Evolutionary conservation across 2,113 vertebrate species (phyloP), one percentile per base, ranked within the genome.

Genomic region (Alligator sinensis): DNA sequence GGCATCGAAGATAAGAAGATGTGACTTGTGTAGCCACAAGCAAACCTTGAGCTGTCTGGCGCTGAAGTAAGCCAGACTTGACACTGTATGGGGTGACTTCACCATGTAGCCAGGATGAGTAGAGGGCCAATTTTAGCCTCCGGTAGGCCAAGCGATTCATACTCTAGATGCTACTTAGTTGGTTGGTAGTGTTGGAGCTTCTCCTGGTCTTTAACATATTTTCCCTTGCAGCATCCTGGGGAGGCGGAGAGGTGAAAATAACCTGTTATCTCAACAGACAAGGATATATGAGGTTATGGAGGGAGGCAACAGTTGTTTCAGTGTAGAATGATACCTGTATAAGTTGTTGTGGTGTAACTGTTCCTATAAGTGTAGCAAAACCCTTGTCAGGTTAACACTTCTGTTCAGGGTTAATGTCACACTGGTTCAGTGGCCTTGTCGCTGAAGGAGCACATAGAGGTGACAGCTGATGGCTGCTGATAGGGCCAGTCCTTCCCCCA

Each of bases 21-120:
- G 61, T 95, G 92, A 77, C 81, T n/a, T 66, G 27, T 75, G 57
- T 88, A 88, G 79, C 88, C 91, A 84, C 79, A 57, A 86, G 92
- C 81, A 66, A 85, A 0, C 81, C 38, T 78, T 77, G 77, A 80
- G 27, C 72, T 92, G 68, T 18, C 22, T 88, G 88, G 77, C 63
- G 77, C 3, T 1, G 34, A 22, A 59, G 86, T 60, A 86, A 79
- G 34, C 24, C 85, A 85, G 86, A 81, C 66, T 77, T 92, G 57
- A 86, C 79, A 18, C 28, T 82, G 64, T 61, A 61, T 63, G 87
- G 82, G 74, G 77, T 77, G 76, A 54, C 84, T 62, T 87, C 0
- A 0, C 55, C 77, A 75, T 77, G 55, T 84, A 82, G 80, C 12
- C n/a, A 62, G 75, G 54, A 80, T 79, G 89, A 91, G 55, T 68